Percentiles rank a stretch among this genome's conserved stretches.
These are phyloP conservation scores for Notarius lentiginosus DNA, from an alignment of 2,113 vertebrate genomes.

Conservation along the genomic window DNA sequence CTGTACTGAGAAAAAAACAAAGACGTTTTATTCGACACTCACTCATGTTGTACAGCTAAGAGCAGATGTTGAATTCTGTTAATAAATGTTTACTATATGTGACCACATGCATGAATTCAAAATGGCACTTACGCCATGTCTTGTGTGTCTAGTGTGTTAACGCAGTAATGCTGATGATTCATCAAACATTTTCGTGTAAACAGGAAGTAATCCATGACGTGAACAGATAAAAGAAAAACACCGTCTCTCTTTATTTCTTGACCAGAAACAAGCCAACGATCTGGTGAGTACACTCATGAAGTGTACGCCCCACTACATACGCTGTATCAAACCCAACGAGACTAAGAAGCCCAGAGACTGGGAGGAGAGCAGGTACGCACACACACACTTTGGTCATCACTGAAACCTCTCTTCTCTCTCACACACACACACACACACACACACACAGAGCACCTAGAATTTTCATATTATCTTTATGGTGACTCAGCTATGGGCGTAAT, in stretches of 20 bases:
- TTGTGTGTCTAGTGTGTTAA: not conserved
- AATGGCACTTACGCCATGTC: not conserved
- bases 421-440: not conserved
- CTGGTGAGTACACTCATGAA: slow-evolving; percentile 96
- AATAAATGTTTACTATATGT: not conserved
- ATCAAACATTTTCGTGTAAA: slow-evolving; percentile 19
- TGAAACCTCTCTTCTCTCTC: not conserved
- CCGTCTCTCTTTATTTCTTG: slow-evolving; percentile 38
- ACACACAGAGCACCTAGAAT: not conserved
- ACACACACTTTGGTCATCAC: not conserved
- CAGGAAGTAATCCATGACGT: not conserved
- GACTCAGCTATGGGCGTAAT: not conserved
- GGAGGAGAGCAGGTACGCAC: slow-evolving; percentile 93
- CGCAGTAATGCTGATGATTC: not conserved
- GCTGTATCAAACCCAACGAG: slow-evolving; percentile 98
- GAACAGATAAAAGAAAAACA: not conserved
- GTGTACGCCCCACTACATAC: slow-evolving; percentile 97
- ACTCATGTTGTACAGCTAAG: not conserved
- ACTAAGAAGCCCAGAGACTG: slow-evolving; percentile 95
- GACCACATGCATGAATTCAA: not conserved
- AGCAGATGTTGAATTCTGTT: not conserved
- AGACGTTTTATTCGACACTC: not conserved
- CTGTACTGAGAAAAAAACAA: not conserved
- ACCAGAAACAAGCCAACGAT: slow-evolving; percentile 96
- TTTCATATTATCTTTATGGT: not conserved